Base-by-base conservation (phyloP, 2,113 vertebrate genomes). In the Nothocercus nigrocapillus region DNA sequence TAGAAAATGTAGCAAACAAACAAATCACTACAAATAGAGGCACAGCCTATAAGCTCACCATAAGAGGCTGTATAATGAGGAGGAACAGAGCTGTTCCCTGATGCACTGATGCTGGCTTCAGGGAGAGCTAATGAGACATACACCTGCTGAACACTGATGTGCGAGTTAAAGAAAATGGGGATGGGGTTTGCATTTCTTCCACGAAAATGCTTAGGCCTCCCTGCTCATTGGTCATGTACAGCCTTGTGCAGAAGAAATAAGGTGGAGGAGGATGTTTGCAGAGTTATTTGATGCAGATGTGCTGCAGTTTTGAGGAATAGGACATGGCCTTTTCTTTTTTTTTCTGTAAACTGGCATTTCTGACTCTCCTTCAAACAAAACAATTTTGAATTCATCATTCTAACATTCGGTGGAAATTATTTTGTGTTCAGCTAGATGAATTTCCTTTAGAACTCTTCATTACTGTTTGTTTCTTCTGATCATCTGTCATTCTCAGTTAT, bases 51-150 rank as follows among this genome's bases (percentile, higher is more conserved):
- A 80, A 77, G 14, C 15, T 84, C 28, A 7, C n/a, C 56, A 0
- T 54, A 45, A 84, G 70, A 42, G 49, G 49, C 28, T 73, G 53
- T 40, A 45, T 86, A 79, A 96, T 62, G 70, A 94, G 85, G 49
- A 88, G 42, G 47, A 86, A 90, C 49, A 54, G 69, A 82, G 69
- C 21, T 92, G 53, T 40, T 94, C 54, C 62, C 58, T 85, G 49
- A 49, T 76, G 30, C 54, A 70, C n/a, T 87, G 66, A 30, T 54
- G 44, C 5, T 89, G 40, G 17, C 76, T 96, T 93, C 80, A 85
- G 53, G 89, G 62, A 88, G 19, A 30, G 36, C 90, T 95, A 95
- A 94, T 90, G 90, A 96, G 92, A 92, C 34, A 40, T 22, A 58
- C 53, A 92, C 66, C 73, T 94, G 80, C 69, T 81, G 88, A 87